Conservation (phyloP, 2,888 invertebrate species). For the Drosophila phalerata region DNA sequence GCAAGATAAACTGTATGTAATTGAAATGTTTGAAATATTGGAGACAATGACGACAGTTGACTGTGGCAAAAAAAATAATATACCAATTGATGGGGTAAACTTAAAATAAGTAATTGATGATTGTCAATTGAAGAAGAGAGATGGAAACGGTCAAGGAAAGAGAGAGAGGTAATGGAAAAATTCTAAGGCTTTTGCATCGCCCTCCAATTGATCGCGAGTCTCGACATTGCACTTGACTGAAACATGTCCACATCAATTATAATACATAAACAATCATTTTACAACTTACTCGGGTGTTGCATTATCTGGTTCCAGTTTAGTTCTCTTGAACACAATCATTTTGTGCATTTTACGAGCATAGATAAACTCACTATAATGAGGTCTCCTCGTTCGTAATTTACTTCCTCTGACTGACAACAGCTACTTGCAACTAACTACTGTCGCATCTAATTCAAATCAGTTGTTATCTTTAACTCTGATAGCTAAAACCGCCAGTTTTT, state of each 20-base stretch:
- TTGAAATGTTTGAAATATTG: slow-evolving; percentile 16
- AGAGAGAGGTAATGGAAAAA: neutral
- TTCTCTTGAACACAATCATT: slow-evolving; percentile 13
- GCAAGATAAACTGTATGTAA: slow-evolving; percentile 1
- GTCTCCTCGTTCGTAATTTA: slow-evolving; percentile 19
- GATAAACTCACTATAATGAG: slow-evolving; percentile 36
- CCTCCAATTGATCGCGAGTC: slow-evolving; percentile 35
- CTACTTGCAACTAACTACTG: slow-evolving; percentile 22
- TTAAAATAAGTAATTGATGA: slow-evolving; percentile 22
- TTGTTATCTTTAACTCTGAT: slow-evolving; percentile 44
- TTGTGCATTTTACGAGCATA: slow-evolving; percentile 4
- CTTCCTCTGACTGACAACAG: slow-evolving; percentile 20
- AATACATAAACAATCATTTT: slow-evolving; percentile 22
- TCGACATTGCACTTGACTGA: slow-evolving; percentile 57
- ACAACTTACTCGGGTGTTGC: slow-evolving; percentile 5
- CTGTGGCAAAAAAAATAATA: slow-evolving; percentile 10
- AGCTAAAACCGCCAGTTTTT: neutral
- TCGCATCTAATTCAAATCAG: slow-evolving; percentile 38
- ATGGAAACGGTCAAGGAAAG: slow-evolving; percentile 2
- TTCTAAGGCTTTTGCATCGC: slow-evolving; percentile 1
- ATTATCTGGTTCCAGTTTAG: slow-evolving; percentile 27
- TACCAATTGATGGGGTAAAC: slow-evolving; percentile 42
- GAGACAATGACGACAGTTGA: slow-evolving; percentile 1
- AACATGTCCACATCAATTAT: slow-evolving; percentile 37
- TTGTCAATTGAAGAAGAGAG: slow-evolving; percentile 19